phyloP scores from a whole-genome alignment of 2,888 invertebrate species.

The Atrina japonica region DNA sequence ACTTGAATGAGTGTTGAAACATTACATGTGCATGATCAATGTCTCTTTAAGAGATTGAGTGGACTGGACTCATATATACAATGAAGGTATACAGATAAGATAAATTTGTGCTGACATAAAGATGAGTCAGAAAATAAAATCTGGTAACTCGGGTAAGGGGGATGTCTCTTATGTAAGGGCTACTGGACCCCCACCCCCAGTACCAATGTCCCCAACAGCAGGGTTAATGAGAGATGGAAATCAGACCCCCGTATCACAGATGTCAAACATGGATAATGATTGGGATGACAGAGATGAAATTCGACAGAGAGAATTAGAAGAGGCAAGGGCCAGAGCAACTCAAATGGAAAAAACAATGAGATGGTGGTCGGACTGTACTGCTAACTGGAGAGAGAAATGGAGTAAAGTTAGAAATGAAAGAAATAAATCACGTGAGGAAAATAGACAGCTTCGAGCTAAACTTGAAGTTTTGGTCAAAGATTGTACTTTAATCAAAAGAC shows the following conservation, averaged over 20 bases:
- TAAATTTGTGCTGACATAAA: neutral
- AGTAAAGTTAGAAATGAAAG: conserved; percentile 93
- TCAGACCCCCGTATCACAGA: conserved; percentile 57
- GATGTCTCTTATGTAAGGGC: conserved; percentile 75
- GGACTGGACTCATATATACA: no score
- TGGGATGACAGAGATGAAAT: conserved; percentile 83
- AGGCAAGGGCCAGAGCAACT: conserved; percentile 94
- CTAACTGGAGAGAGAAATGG: conserved; percentile 98
- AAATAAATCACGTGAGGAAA: conserved; percentile 95
- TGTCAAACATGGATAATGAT: conserved; percentile 67
- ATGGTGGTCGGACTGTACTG: conserved; percentile 99
- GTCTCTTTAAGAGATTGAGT: no score
- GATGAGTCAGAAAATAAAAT: conserved; percentile 59
- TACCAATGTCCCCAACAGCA: conserved; percentile 60
- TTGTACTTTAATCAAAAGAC: conserved; percentile 87
- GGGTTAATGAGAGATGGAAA: conserved; percentile 56
- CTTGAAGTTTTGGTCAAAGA: conserved; percentile 84
- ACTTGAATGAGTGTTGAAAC: no score
- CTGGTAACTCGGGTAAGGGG: conserved; percentile 54
- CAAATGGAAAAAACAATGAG: conserved; percentile 99
- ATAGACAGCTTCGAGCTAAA: conserved; percentile 90
- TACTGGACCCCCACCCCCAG: conserved; percentile 47
- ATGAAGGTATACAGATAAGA: no score
- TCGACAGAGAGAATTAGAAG: conserved; percentile 92
- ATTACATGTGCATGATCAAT: no score